Base-by-base conservation (phyloP, 2,797 vertebrate species). In the Malacoctenus gilli region DNA sequence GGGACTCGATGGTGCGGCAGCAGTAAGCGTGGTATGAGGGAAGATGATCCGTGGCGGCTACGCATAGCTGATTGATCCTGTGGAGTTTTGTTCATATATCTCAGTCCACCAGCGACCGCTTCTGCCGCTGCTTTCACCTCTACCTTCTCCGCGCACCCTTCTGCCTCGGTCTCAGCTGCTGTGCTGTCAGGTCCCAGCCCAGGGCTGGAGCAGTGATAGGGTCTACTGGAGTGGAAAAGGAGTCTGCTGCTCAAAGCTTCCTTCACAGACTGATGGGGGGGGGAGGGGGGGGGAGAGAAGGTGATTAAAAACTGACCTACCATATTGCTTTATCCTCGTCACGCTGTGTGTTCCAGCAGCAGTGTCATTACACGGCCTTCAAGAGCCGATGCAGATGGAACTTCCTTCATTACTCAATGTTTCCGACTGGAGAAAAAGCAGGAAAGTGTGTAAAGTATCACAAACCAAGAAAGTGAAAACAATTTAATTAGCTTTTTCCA, bases 11-110 rank as follows among this genome's bases (percentile, higher is more conserved):
- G 56, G 36, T 59, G 75, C 34, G 53, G 61, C 50, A 48, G 25
- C 61, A 76, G 53, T 41, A 4, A 42, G 59, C 61, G n/a, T 42
- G 16, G 71, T 64, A n/a, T n/a, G 56, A 60, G 77, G 85, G 88
- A 87, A 89, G 85, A 86, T 85, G 87, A 88, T 89, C 86, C 77
- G 68, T 76, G 72, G 74, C 68, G 59, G 67, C 72, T 72, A 58
- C 10, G 41, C 80, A 73, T 59, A 53, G 37, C 79, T 79, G 83
- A 89, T 89, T 87, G 88, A 90, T 90, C 78, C 71, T 25, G 48
- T 36, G 58, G 75, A 68, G 78, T 51, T 39, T 56, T 34, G 68
- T 61, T 83, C 82, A 89, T 90, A 84, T 59, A 82, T 88, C 87
- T 82, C 72, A 25, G 48, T 84, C 83, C 57, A 75, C 47, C 69